Conservation (phyloP, 2,888 invertebrate species). For the Sarcophaga carnaria region DNA sequence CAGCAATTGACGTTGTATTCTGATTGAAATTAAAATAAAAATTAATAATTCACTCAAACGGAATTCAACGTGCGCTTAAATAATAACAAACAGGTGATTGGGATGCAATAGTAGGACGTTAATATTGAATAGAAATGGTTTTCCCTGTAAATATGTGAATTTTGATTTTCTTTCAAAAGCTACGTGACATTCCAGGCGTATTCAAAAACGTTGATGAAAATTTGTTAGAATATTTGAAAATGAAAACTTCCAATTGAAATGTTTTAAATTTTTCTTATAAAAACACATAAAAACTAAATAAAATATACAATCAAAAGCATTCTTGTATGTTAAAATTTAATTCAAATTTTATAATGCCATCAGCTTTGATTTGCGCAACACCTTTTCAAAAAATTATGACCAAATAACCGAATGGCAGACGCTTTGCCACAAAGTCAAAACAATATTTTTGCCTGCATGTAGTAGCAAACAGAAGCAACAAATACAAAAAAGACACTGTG, state of each 20-base stretch:
- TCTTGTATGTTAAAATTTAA: constrained; percentile 44
- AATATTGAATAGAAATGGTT: no score
- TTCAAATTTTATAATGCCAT: constrained; percentile 66
- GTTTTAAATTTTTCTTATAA: no score
- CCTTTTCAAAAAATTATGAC: constrained; percentile 26
- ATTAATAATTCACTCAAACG: neutral
- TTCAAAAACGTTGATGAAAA: no score
- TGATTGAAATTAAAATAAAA: neutral
- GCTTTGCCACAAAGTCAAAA: constrained; percentile 1
- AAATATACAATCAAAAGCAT: constrained; percentile 16
- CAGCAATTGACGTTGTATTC: no score
- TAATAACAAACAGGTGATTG: no score
- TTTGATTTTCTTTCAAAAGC: no score
- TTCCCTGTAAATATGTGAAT: no score
- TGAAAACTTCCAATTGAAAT: no score
- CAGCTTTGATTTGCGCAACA: constrained; percentile 58
- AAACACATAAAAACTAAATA: neutral
- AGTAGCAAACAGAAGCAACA: constrained; percentile 45
- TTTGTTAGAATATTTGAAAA: no score
- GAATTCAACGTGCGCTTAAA: no score
- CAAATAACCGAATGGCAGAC: constrained; percentile 14
- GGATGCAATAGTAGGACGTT: no score
- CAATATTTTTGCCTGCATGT: constrained; percentile 26
- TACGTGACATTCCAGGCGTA: no score
- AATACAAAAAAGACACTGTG: neutral